phyloP scores from a whole-genome alignment of 2,888 invertebrate genomes.

The Drosophila meridiana region DNA sequence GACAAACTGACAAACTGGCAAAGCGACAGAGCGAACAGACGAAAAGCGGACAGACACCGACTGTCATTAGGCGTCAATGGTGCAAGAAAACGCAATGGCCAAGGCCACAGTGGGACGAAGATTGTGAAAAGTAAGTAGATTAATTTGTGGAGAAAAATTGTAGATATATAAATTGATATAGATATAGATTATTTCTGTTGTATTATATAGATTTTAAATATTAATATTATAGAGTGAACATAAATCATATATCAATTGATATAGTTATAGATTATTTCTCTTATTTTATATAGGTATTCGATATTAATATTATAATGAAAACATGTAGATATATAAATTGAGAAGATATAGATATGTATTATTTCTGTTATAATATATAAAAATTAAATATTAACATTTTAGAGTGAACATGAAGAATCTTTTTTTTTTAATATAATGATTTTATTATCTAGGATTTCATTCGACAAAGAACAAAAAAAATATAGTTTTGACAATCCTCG shows the following conservation, averaged over 20 bases:
- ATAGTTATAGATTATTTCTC: background rate
- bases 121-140: background rate
- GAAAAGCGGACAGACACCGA: constrained; percentile 25
- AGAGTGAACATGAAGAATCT: too few relatives aligned
- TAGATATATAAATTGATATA: background rate
- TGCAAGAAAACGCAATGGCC: constrained; percentile 60
- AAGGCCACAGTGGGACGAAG: constrained; percentile 44
- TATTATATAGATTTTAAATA: too few relatives aligned
- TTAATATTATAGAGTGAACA: too few relatives aligned
- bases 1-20: constrained; percentile 25
- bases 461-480: too few relatives aligned
- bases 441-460: too few relatives aligned
- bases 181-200: background rate
- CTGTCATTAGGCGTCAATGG: constrained; percentile 71
- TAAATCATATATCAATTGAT: background rate
- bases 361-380: too few relatives aligned
- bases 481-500: too few relatives aligned
- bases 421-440: too few relatives aligned
- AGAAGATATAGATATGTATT: too few relatives aligned
- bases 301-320: too few relatives aligned
- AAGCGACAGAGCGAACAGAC: constrained; percentile 19
- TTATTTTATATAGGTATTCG: too few relatives aligned
- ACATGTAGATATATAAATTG: too few relatives aligned
- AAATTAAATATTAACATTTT: background rate
- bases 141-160: background rate